phyloP scores from a whole-genome alignment of 2,797 vertebrate genomes.

The Denticeps clupeoides region DNA sequence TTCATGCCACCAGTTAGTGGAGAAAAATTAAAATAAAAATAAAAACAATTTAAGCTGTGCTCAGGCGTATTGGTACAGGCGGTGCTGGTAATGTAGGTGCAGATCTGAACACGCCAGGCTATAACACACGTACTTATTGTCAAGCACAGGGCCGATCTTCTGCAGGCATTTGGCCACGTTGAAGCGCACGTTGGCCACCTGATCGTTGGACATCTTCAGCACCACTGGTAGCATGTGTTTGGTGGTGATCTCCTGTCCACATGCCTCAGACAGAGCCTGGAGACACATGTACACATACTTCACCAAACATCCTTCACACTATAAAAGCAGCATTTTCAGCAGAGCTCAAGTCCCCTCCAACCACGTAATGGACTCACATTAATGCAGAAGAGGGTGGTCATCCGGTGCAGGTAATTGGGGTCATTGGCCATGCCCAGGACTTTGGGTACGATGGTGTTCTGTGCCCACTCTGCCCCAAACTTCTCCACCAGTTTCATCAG shows the following conservation, averaged over 20 bases:
- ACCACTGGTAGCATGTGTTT: slow-evolving; percentile 86
- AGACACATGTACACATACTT: too few relatives aligned
- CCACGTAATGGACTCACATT: slow-evolving; percentile 84
- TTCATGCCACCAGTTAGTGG: too few relatives aligned
- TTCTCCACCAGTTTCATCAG: slow-evolving; percentile 85
- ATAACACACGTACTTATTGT: slow-evolving; percentile 59
- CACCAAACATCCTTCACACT: neutral
- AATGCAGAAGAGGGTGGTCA: slow-evolving; percentile 89
- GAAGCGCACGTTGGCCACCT: slow-evolving; percentile 87
- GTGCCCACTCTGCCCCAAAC: slow-evolving; percentile 84
- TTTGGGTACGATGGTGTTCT: slow-evolving; percentile 83
- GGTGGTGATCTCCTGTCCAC: slow-evolving; percentile 81
- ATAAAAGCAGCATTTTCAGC: too few relatives aligned
- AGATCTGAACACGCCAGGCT: neutral
- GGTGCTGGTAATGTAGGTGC: too few relatives aligned
- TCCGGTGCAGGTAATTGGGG: slow-evolving; percentile 85
- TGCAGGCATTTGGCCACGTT: slow-evolving; percentile 85
- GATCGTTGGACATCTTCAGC: slow-evolving; percentile 83
- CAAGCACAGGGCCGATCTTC: slow-evolving; percentile 79
- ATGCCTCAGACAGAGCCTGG: slow-evolving; percentile 75
- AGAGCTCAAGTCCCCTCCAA: too few relatives aligned
- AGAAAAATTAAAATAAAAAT: too few relatives aligned
- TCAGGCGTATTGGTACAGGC: too few relatives aligned
- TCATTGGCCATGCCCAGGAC: slow-evolving; percentile 83
- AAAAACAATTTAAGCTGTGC: too few relatives aligned